Evolutionary conservation across 1,140 invertebrate genomes (phyloP).

Genomic region (Pentalonia nigronervosa): DNA sequence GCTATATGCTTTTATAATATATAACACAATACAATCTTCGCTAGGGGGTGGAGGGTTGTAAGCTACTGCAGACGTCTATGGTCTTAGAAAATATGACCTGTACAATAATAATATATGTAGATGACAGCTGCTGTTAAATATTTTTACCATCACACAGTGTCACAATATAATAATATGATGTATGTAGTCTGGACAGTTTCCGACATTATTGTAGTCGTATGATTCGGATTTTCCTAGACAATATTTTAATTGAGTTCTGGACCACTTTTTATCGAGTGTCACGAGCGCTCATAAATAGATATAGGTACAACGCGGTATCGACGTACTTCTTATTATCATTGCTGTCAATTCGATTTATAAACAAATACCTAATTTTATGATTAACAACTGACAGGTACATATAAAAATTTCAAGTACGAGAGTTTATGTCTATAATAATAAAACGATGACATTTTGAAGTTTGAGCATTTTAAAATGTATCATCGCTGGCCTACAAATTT

Average conservation of each 20-base stretch:
- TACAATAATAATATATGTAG: neutral
- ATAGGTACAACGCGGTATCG: neutral
- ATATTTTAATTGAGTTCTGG: neutral
- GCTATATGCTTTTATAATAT: neutral
- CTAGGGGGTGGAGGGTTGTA: neutral
- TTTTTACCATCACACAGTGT: neutral
- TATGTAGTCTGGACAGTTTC: neutral
- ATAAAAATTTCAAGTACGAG: neutral
- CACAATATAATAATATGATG: neutral
- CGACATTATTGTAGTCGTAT: neutral
- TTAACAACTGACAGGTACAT: neutral
- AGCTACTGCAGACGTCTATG: neutral
- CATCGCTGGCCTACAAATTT: neutral
- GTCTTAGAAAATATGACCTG: neutral
- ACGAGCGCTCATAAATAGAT: too few species aligned
- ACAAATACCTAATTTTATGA: neutral
- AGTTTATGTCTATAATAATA: neutral
- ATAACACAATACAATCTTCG: neutral
- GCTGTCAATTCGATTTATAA: neutral
- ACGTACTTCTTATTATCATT: neutral
- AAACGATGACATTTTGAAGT: neutral
- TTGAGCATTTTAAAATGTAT: neutral
- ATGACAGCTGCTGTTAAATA: neutral
- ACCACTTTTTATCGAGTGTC: too few species aligned
- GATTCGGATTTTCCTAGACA: neutral